Base-by-base conservation (phyloP, 2,797 vertebrate genomes). In the Melanotaenia boesemani region DNA sequence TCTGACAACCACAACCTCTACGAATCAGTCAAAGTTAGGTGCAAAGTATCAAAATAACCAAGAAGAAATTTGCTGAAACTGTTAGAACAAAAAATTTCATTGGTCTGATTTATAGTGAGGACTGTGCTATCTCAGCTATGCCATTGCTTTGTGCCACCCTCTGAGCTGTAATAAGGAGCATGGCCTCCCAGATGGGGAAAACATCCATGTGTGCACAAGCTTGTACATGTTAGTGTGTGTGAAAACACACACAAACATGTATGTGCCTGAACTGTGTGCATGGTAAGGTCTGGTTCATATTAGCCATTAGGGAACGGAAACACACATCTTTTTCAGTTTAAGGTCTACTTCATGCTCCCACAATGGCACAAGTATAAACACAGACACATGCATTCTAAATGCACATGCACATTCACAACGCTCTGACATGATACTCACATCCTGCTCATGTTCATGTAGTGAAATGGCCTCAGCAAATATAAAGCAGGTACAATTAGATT, bases 281-380 rank as follows among this genome's bases (percentile, higher is more conserved):
- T 83, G 84, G 85, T 92, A 81, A 83, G 77, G 90, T 89, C 93
- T 94, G 92, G 76, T 92, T 92, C 85, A 57, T 81, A 92, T 94
- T 93, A 94, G 63, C 83, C 86, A 88, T 92, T 81, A 85, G 87
- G 83, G 84, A 85, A 81, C 75, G 86, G 79, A 93, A 88, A 89
- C 26, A 65, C 91, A 90, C 91, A 91, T 94, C 89, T 94, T 93
- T 92, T 92, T 93, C 84, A 88, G 90, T 86, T 94, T 93, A 91
- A 77, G 83, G 74, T 87, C 76, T 74, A 76, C 82, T 91, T 87
- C 84, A 88, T 89, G 88, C 86, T 86, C 76, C 82, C 46, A 52
- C 89, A 87, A 85, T 86, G 83, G 88, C 83, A 90, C 74, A 74
- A 83, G 83, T 80, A 80, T 91, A 93, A 93, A 92, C 92, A 93